Evolutionary conservation across 1,140 invertebrate species (phyloP).

Genomic region (Laupala kohalensis): DNA sequence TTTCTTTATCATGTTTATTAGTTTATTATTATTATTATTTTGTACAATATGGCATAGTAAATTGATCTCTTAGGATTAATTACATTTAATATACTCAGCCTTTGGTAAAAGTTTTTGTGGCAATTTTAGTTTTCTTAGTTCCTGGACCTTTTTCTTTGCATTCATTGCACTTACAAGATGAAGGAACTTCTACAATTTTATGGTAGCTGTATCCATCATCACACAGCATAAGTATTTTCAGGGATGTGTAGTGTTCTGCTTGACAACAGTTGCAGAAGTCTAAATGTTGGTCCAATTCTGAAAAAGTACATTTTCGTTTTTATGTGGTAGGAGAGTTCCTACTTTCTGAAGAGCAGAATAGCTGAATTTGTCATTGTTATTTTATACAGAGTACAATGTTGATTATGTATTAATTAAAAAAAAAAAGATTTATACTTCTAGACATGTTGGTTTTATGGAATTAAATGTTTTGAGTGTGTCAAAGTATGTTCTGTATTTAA

Average conservation of each 20-base stretch:
- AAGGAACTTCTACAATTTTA: slow-evolving; percentile 36
- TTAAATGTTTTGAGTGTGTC: too few species aligned
- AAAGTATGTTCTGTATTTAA: too few species aligned
- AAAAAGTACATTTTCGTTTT: slow-evolving; percentile 13
- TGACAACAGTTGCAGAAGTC: slow-evolving; percentile 45
- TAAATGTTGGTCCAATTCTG: slow-evolving; percentile 37
- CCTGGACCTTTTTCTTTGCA: slow-evolving; percentile 25
- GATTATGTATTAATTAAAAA: too few species aligned
- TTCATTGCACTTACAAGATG: slow-evolving; percentile 35
- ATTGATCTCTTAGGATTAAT: too few species aligned
- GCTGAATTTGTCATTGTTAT: not conserved
- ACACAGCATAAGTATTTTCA: slow-evolving; percentile 36
- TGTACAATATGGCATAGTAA: too few species aligned
- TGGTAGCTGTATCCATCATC: slow-evolving; percentile 33
- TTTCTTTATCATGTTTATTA: not conserved
- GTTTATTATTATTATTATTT: too few species aligned
- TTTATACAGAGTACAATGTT: too few species aligned
- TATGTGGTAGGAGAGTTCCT: not conserved
- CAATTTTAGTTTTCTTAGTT: not conserved
- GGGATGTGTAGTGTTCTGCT: slow-evolving; percentile 28
- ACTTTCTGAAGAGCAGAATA: not conserved
- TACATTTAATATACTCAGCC: too few species aligned
- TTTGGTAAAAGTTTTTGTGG: too few species aligned
- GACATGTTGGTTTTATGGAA: too few species aligned
- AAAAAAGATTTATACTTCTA: too few species aligned